Percentiles rank a stretch among this genome's conserved stretches.
Evolutionary conservation across 1,140 invertebrate species (phyloP).

Genomic region (Lordiphosa collinella): DNA sequence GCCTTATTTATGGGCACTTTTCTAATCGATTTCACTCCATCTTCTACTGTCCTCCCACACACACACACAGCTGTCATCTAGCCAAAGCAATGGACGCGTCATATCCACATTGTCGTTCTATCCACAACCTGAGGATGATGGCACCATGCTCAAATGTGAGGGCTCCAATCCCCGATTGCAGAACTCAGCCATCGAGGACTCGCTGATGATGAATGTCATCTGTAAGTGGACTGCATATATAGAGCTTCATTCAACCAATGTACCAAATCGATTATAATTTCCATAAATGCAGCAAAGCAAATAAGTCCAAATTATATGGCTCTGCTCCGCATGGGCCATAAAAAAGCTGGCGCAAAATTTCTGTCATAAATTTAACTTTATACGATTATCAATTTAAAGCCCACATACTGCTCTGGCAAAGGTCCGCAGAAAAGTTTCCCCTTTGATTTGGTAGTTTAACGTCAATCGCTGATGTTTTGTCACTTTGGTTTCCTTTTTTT

Average conservation of each 20-base stretch:
- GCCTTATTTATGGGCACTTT: constrained; percentile 60
- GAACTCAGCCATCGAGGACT: constrained; percentile 87
- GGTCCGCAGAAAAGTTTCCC: constrained; percentile 18
- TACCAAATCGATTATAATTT: constrained; percentile 37
- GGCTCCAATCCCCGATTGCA: constrained; percentile 89
- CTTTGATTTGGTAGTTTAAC: constrained; percentile 22
- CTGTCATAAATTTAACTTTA: constrained; percentile 67
- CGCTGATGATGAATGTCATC: constrained; percentile 89
- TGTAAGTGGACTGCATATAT: constrained; percentile 84
- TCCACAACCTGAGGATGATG: constrained; percentile 90
- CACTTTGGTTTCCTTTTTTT: constrained; percentile 26
- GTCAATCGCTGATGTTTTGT: constrained; percentile 14
- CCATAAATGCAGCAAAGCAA: constrained; percentile 45
- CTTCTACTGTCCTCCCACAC: constrained; percentile 1
- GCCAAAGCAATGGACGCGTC: constrained; percentile 85
- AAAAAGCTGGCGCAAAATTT: constrained; percentile 46
- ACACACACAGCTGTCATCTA: constrained; percentile 82
- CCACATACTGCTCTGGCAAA: constrained; percentile 12
- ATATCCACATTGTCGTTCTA: constrained; percentile 89
- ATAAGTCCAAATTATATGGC: constrained; percentile 70
- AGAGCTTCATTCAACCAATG: neutral
- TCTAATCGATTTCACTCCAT: constrained; percentile 69
- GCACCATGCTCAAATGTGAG: constrained; percentile 89
- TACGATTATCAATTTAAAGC: constrained; percentile 73
- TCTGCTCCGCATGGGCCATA: constrained; percentile 31